Conservation (phyloP, 2,888 invertebrate species). For the Litoditis marina region DNA sequence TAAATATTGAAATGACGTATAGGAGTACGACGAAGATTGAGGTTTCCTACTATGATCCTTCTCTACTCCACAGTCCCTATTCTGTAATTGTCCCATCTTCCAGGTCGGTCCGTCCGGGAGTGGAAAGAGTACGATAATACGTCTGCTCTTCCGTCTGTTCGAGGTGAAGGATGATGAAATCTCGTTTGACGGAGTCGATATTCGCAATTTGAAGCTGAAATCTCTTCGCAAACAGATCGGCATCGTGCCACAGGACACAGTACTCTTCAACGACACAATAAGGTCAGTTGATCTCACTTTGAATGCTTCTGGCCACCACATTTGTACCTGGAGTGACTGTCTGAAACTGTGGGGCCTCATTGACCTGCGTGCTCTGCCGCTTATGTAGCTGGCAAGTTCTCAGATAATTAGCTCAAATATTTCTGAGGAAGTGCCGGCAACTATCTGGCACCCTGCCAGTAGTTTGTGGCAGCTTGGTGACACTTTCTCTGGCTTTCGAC, state of each 20-base stretch:
- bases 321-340: not conserved
- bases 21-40: no score
- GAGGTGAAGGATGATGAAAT: constrained; percentile 61
- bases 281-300: constrained; percentile 19
- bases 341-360: not conserved
- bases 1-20: no score
- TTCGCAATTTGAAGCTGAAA: constrained; percentile 59
- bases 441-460: no score
- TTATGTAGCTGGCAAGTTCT: no score
- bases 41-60: no score
- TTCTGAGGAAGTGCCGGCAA: no score
- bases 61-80: no score
- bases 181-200: constrained; percentile 46
- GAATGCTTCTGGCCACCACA: constrained; percentile 1
- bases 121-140: constrained; percentile 66
- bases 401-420: no score
- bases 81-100: no score
- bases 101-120: constrained; percentile 64
- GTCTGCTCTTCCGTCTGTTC: constrained; percentile 66
- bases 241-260: constrained; percentile 67
- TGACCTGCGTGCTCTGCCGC: no score
- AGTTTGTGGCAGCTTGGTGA: no score
- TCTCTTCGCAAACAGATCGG: constrained; percentile 66
- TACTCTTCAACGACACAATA: constrained; percentile 62
- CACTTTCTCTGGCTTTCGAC: no score